Evolutionary conservation across 1,140 invertebrate species (phyloP).

Genomic region (Scylla paramamosain): DNA sequence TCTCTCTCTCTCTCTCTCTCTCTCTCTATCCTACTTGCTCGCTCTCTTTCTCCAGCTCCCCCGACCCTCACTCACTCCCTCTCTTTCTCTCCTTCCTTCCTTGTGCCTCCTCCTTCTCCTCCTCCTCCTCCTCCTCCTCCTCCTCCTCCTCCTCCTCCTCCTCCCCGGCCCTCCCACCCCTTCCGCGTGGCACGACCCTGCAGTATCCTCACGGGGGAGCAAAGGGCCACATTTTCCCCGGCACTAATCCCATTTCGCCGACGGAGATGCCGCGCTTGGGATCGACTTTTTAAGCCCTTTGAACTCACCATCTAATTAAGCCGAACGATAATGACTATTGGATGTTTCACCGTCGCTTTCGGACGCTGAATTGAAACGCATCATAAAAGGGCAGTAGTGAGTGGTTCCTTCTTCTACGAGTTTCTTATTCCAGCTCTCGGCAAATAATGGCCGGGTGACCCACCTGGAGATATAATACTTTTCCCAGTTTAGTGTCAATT

Average conservation of each 20-base stretch:
- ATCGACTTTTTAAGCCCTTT: slow-evolving; percentile 76
- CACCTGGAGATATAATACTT: slow-evolving; percentile 64
- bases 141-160: background rate
- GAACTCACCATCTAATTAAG: slow-evolving; percentile 75
- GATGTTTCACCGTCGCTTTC: slow-evolving; percentile 71
- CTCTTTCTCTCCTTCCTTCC: slow-evolving; percentile 29
- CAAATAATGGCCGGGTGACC: slow-evolving; percentile 44
- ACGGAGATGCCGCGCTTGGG: slow-evolving; percentile 72
- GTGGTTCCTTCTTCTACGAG: slow-evolving; percentile 71
- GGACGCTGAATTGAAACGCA: slow-evolving; percentile 74
- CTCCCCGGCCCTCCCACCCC: background rate
- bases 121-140: slow-evolving; percentile 1
- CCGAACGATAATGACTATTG: slow-evolving; percentile 74
- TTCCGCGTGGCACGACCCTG: slow-evolving; percentile 34
- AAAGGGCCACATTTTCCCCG: slow-evolving; percentile 67
- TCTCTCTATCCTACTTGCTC: background rate
- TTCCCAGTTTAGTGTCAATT: slow-evolving; percentile 66
- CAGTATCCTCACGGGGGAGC: slow-evolving; percentile 61
- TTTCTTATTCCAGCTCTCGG: slow-evolving; percentile 67
- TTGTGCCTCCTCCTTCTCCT: slow-evolving; percentile 28
- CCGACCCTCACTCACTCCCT: slow-evolving; percentile 35
- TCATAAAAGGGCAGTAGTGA: slow-evolving; percentile 74
- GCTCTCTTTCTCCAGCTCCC: background rate
- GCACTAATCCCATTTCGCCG: slow-evolving; percentile 75
- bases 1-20: too few relatives aligned